These are phyloP conservation scores for Piezodorus guildinii DNA, from an alignment of 1,140 invertebrate species.

Conservation along the genomic window DNA sequence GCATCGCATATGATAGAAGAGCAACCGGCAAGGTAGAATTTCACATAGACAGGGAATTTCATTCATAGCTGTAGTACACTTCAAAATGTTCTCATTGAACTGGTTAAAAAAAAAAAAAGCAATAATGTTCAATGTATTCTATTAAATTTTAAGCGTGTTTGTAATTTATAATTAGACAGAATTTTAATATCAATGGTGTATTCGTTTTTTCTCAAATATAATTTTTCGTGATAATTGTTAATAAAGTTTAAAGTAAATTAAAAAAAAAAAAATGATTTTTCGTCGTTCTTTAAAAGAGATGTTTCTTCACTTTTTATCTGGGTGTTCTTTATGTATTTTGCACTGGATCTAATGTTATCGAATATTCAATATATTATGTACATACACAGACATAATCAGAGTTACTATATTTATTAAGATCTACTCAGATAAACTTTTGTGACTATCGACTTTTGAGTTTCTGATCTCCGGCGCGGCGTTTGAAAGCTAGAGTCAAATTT, in stretches of 20 bases:
- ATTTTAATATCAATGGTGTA: not conserved
- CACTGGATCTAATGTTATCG: conserved; percentile 13
- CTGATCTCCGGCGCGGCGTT: not conserved
- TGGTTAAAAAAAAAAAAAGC: not conserved
- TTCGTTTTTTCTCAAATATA: conserved; percentile 2
- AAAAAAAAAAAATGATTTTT: conserved; percentile 9
- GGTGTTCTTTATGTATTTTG: conserved; percentile 21
- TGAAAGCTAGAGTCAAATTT: too few relatives aligned
- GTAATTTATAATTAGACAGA: conserved; percentile 1
- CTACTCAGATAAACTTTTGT: not conserved
- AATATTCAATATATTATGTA: conserved; percentile 17
- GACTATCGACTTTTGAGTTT: not conserved
- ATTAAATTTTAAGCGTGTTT: conserved; percentile 10
- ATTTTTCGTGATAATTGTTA: conserved; percentile 15
- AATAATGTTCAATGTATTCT: conserved; percentile 10
- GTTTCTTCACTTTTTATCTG: conserved; percentile 18
- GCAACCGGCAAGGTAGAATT: not conserved
- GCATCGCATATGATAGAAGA: not conserved
- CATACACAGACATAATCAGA: conserved; percentile 12
- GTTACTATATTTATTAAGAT: not conserved
- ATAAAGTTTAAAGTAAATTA: not conserved
- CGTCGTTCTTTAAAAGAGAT: conserved; percentile 10
- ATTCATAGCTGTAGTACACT: not conserved
- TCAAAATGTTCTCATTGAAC: not conserved
- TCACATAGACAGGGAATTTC: not conserved